Conservation (phyloP, 2,113 vertebrate species). For the Rhodinocichla rosea region DNA sequence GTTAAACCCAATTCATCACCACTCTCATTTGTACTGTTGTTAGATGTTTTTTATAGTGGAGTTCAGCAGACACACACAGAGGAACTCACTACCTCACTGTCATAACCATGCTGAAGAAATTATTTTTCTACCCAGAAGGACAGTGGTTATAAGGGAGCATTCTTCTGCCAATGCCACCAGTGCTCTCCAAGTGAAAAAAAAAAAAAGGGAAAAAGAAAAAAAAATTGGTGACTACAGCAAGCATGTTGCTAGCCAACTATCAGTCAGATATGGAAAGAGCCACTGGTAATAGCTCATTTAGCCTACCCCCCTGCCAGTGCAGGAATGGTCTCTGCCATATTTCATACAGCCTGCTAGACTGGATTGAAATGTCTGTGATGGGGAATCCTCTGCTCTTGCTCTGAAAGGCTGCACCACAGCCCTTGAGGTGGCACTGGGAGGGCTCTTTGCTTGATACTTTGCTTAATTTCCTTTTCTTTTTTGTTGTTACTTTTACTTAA, state of each 20-base stretch:
- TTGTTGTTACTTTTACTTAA: background rate
- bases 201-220: background rate
- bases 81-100: background rate
- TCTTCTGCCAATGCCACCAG: conserved; percentile 46
- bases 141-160: background rate
- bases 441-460: background rate
- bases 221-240: background rate
- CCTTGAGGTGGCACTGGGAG: background rate
- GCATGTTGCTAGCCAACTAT: conserved; percentile 23
- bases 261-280: conserved; percentile 57
- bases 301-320: conserved; percentile 41
- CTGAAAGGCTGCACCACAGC: background rate
- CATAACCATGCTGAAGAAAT: background rate
- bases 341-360: conserved; percentile 26
- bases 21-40: background rate
- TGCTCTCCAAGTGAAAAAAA: background rate
- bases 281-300: conserved; percentile 58
- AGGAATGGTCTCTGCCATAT: conserved; percentile 36
- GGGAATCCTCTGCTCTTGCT: background rate
- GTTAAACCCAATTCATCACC: background rate
- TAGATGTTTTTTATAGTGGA: background rate
- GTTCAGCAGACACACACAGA: background rate
- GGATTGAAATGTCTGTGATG: conserved; percentile 18
- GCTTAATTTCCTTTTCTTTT: background rate
- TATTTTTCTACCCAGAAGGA: background rate